Conservation (phyloP, 2,113 vertebrate genomes). For the Aspiorhynchus laticeps region DNA sequence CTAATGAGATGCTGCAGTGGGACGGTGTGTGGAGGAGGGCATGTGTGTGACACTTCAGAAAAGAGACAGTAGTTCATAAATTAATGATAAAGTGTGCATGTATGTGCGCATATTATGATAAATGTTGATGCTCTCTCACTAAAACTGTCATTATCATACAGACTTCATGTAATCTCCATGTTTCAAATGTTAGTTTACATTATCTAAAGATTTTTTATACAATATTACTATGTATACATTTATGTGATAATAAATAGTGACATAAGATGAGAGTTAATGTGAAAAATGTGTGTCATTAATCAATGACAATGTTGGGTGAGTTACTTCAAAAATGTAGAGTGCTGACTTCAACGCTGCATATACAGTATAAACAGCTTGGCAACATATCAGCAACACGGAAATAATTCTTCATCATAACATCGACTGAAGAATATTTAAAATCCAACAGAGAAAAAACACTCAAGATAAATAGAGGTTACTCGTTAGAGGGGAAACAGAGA, state of each 20-base stretch:
- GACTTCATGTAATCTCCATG: not conserved
- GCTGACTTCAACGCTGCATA: too few species aligned
- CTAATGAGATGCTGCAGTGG: conserved; percentile 26
- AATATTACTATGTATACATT: not conserved
- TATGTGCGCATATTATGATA: not conserved
- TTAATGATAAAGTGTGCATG: not conserved
- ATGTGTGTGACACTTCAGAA: not conserved
- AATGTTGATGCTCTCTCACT: not conserved
- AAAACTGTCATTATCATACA: not conserved
- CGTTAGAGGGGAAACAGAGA: not conserved
- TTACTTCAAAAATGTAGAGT: not conserved
- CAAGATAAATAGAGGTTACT: not conserved
- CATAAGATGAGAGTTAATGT: not conserved
- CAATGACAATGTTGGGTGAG: not conserved
- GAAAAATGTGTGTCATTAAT: not conserved
- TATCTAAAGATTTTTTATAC: not conserved
- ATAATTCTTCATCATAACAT: not conserved
- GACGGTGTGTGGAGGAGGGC: not conserved
- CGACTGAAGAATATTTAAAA: not conserved
- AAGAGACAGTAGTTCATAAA: not conserved
- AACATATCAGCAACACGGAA: not conserved
- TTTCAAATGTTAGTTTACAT: not conserved
- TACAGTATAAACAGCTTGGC: not conserved
- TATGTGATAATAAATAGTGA: conserved; percentile 15
- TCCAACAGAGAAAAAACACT: not conserved